Conservation (phyloP, 2,797 vertebrate genomes). For the Acridotheres tristis region DNA sequence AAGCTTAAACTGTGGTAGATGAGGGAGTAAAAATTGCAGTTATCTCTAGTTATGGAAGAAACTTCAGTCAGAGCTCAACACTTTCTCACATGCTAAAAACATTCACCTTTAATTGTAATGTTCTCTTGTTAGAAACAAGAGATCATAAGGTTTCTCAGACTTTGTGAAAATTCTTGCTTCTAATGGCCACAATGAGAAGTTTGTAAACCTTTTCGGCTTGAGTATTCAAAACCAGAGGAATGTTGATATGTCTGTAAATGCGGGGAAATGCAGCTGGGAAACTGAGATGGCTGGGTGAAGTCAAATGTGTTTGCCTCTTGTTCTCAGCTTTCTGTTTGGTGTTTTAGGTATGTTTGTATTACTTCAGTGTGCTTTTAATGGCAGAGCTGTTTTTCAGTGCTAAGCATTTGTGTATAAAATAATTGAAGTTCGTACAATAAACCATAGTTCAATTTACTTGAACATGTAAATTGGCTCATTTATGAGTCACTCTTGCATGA, state of each 20-base stretch:
- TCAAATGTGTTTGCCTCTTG: background rate
- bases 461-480: conserved; percentile 38
- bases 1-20: background rate
- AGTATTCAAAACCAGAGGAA: background rate
- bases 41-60: background rate
- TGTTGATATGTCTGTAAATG: background rate
- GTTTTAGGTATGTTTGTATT: background rate
- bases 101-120: background rate
- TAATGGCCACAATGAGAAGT: background rate
- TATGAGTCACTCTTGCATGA: conserved; percentile 25
- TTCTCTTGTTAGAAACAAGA: background rate
- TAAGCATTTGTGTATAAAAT: background rate
- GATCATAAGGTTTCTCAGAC: background rate
- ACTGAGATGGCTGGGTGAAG: background rate
- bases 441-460: conserved; percentile 10
- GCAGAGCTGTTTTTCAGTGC: background rate
- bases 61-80: background rate
- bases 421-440: background rate
- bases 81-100: background rate
- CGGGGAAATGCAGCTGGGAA: background rate
- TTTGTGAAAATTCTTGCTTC: background rate
- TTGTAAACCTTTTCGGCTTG: background rate
- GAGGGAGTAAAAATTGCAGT: background rate
- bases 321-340: background rate
- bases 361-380: background rate